Percentiles rank a stretch among this genome's conserved stretches.
phyloP scores from a whole-genome alignment of 2,113 vertebrate species.

The Xyrauchen texanus region DNA sequence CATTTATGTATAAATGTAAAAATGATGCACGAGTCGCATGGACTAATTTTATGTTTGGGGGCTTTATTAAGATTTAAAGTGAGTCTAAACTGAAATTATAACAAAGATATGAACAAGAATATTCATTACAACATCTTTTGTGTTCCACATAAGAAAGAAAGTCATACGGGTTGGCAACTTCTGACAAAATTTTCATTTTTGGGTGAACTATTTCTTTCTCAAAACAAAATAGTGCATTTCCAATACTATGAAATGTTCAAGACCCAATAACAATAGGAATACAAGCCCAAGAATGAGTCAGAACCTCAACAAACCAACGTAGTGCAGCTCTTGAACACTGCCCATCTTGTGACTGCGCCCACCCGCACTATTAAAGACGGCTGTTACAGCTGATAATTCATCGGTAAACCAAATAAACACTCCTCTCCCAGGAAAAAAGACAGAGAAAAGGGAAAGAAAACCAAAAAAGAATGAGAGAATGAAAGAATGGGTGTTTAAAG shows the following conservation, averaged over 20 bases:
- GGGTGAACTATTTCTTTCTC: neutral
- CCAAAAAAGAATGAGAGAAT: slow-evolving; percentile 26
- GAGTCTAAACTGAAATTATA: too few relatives aligned
- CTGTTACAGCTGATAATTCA: slow-evolving; percentile 65
- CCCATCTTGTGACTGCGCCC: neutral
- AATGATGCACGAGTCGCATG: too few relatives aligned
- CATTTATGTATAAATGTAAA: too few relatives aligned
- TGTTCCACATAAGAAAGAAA: too few relatives aligned
- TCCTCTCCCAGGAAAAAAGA: slow-evolving; percentile 43
- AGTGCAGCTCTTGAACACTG: neutral
- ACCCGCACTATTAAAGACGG: slow-evolving; percentile 53
- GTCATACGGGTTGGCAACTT: too few relatives aligned
- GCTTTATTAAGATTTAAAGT: too few relatives aligned
- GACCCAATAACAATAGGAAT: neutral
- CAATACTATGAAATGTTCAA: neutral
- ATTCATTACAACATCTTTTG: too few relatives aligned
- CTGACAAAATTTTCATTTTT: too few relatives aligned
- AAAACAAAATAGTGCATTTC: neutral
- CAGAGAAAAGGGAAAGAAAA: slow-evolving; percentile 37
- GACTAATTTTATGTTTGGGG: too few relatives aligned
- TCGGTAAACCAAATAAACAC: slow-evolving; percentile 60
- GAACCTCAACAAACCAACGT: neutral
- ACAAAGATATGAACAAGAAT: too few relatives aligned
- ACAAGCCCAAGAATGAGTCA: slow-evolving; percentile 22
- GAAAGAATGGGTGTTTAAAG: slow-evolving; percentile 59